These are phyloP conservation scores for Proterorhinus semilunaris DNA, from an alignment of 2,113 vertebrate genomes.

Conservation along the genomic window DNA sequence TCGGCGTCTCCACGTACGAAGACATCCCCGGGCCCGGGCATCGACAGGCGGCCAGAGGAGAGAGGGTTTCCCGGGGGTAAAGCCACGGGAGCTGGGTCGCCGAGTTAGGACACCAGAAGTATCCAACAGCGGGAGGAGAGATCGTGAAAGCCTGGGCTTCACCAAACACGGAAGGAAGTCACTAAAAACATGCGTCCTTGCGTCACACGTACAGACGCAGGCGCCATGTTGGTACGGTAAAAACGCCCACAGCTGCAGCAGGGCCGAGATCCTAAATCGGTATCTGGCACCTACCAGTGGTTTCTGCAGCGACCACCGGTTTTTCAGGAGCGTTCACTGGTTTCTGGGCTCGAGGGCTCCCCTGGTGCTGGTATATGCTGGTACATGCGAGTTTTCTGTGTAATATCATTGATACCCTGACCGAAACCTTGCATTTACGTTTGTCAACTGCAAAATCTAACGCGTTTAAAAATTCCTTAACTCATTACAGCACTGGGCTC, in stretches of 20 bases:
- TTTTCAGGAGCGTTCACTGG: too few species aligned
- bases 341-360: too few species aligned
- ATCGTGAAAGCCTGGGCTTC: slow-evolving; percentile 1
- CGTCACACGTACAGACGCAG: slow-evolving; percentile 1
- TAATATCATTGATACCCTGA: too few species aligned
- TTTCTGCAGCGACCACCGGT: too few species aligned
- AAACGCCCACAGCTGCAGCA: slow-evolving; percentile 6
- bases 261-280: too few species aligned
- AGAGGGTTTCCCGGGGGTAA: slow-evolving; percentile 4
- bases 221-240: slow-evolving; percentile 7
- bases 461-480: too few species aligned
- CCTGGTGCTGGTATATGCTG: too few species aligned
- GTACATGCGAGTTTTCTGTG: too few species aligned
- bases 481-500: too few species aligned
- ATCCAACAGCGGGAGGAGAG: not conserved
- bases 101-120: not conserved
- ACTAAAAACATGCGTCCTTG: slow-evolving; percentile 14
- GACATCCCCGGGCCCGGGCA: slow-evolving; percentile 76
- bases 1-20: slow-evolving; percentile 83
- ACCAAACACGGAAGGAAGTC: slow-evolving; percentile 38
- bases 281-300: too few species aligned
- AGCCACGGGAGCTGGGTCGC: not conserved
- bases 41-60: not conserved
- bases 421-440: too few species aligned
- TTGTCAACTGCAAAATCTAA: too few species aligned